Percentiles rank a stretch among this genome's conserved stretches.
These are phyloP conservation scores for Gadopsis marmoratus DNA, from an alignment of 2,797 vertebrate species.

Conservation along the genomic window DNA sequence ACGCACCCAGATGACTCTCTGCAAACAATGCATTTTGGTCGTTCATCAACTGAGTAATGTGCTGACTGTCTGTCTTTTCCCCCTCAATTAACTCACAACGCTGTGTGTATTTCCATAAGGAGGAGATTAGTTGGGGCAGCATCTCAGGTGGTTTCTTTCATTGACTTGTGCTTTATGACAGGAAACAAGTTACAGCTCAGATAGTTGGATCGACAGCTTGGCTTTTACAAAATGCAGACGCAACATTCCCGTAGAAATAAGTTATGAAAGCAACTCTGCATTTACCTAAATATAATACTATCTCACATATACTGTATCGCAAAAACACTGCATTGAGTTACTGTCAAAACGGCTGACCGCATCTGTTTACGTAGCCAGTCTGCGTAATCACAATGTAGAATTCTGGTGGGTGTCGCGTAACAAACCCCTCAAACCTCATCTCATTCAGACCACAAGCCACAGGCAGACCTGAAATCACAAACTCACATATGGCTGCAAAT, in stretches of 20 bases:
- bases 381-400: constrained; percentile 15
- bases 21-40: constrained; percentile 57
- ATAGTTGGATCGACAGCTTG: constrained; percentile 41
- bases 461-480: constrained; percentile 25
- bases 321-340: constrained; percentile 21
- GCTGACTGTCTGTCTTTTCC: constrained; percentile 68
- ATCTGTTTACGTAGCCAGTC: constrained; percentile 23
- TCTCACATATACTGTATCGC: constrained; percentile 24
- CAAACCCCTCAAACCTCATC: constrained; percentile 31
- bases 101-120: constrained; percentile 54
- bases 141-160: constrained; percentile 67
- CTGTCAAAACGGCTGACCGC: constrained; percentile 3
- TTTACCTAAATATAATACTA: constrained; percentile 38
- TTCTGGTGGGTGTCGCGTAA: constrained; percentile 22
- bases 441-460: constrained; percentile 33
- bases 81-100: constrained; percentile 69
- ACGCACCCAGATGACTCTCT: constrained; percentile 43
- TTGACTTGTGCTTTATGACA: constrained; percentile 57
- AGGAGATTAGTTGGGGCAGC: constrained; percentile 52
- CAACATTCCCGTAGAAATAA: constrained; percentile 46
- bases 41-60: constrained; percentile 69
- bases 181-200: constrained; percentile 52
- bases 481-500: constrained; percentile 9
- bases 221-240: constrained; percentile 48
- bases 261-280: constrained; percentile 26